Base-by-base conservation (phyloP, 2,888 invertebrate species). In the Tetranychus truncatus region DNA sequence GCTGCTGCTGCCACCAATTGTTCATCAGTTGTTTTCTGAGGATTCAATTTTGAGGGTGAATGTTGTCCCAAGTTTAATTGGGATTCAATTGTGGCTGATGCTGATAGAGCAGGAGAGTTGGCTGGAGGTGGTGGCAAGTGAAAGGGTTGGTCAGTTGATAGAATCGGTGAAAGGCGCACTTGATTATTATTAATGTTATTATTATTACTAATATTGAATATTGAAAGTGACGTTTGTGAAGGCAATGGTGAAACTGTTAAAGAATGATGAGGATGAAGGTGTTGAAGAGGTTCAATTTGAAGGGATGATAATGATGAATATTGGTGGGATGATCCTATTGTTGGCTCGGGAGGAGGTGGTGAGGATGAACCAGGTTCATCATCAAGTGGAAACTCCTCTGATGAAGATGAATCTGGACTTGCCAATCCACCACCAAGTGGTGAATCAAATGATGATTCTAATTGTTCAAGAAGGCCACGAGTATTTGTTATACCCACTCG, bases 271-370 rank as follows among this genome's bases (percentile, higher is more conserved):
- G 55, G 55, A 15, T 55, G 55, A 55, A 15, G 15, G 15, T 15
- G 55, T 15, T 55, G 15, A 55, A 15, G 55, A 15, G 55, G 15
- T 15, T 55, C 11, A 55, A 55, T 9, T 15, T 55, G 55, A 55
- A 55, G 55, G 9, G 15, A 55, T 15, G 55, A 55, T 15, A 15
- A 55, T 55, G 15, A 55, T 55, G 55, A 55, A 55, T 55, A 55
- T 9, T 55, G 55, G 15, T 55, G 55, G 55, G 55, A 55, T 55
- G 55, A 15, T 55, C 55, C 55, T 15, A 55, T 15, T 55, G 66
- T 73, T 15, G 72, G 21, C 65, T 34, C 46, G 44, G 73, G 44
- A 20, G 75, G 75, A 1, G 74, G 74, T 11, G 75, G 66, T 4
- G 66, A 7, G 3, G 73, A 66, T 15, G 73, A 55, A 55, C 55